phyloP scores from a whole-genome alignment of 2,113 vertebrate genomes.

The Mirounga angustirostris region DNA sequence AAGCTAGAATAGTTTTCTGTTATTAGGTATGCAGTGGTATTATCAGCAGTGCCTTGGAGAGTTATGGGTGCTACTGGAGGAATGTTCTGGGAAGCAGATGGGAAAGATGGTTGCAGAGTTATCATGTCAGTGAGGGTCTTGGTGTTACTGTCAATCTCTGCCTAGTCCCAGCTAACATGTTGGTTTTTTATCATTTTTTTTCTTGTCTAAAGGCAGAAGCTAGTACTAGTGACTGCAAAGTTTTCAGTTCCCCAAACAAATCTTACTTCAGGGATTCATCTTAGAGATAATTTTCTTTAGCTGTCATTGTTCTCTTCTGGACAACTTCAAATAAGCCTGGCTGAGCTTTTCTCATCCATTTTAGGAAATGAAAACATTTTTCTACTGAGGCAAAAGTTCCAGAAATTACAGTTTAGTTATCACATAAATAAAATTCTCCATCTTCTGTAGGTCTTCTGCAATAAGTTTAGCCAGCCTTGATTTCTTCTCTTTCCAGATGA shows the following conservation, averaged over 20 bases:
- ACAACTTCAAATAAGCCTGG: constrained; percentile 41
- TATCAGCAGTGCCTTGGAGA: not conserved
- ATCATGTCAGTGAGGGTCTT: not conserved
- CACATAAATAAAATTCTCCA: constrained; percentile 6
- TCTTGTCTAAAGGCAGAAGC: not conserved
- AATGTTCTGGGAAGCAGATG: not conserved
- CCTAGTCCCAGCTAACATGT: not conserved
- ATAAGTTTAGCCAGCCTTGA: not conserved
- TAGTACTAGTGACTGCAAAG: not conserved
- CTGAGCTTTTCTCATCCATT: not conserved
- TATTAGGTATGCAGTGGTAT: not conserved
- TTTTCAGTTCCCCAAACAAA: not conserved
- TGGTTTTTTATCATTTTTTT: not conserved
- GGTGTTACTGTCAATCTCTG: not conserved
- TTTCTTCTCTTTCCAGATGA: not conserved
- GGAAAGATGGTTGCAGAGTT: not conserved
- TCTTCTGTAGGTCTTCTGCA: not conserved
- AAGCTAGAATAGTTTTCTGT: not conserved
- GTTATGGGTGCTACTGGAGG: not conserved
- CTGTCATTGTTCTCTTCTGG: constrained; percentile 21
- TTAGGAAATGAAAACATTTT: constrained; percentile 25
- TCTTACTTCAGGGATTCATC: constrained; percentile 39
- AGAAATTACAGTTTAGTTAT: constrained; percentile 44
- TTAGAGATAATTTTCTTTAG: constrained; percentile 57
- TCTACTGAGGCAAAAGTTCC: constrained; percentile 21